Base-by-base conservation (phyloP, 1,140 invertebrate genomes). In the Sycophaga agraensis region DNA sequence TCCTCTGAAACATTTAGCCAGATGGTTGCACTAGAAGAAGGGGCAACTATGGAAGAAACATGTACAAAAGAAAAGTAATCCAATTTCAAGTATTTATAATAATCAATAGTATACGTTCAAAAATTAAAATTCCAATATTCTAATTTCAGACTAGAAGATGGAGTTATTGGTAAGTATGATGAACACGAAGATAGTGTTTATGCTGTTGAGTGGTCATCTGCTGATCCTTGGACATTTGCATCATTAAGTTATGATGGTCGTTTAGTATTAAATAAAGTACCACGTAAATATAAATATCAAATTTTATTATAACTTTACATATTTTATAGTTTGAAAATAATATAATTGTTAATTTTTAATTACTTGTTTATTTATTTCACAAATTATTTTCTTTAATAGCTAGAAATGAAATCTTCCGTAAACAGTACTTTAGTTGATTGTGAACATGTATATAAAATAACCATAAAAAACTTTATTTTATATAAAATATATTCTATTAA, bases 171-270 rank as follows among this genome's bases (percentile, higher is more conserved):
- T 64, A 91, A 87, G 65, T 97, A 96, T 75, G 95, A 98, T 75
- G 93, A 97, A 69, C 96, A 99, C 78, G 97, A 99, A 82, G 97
- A 99, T 77, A 96, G 94, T 51, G 96, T 99, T 16, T 99, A 99
- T 83, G 92, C 91, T 72, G 92, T 91, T 1, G 96, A 97, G 80
- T 99, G 97, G 97, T 97, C 96, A 58, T 87, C 90, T 37, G 92
- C 92, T 37, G 96, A 99, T 83, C 95, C 96, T 16, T 99, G 97
- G 97, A 91, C 94, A 39, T 98, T 98, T 86, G 96, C 96, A 26
- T 98, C 95, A 0, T 83, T 99, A 0, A 97, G 94, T 77, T 98
- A 97, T 80, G 96, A 99, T 82, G 96, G 96, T 4, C 81, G 96
- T 62, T 84, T 98, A 31, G 89, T 98, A 37, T 88, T 99, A 50